These are phyloP conservation scores for Drosophila kokeensis DNA, from an alignment of 2,888 invertebrate species.

Conservation along the genomic window DNA sequence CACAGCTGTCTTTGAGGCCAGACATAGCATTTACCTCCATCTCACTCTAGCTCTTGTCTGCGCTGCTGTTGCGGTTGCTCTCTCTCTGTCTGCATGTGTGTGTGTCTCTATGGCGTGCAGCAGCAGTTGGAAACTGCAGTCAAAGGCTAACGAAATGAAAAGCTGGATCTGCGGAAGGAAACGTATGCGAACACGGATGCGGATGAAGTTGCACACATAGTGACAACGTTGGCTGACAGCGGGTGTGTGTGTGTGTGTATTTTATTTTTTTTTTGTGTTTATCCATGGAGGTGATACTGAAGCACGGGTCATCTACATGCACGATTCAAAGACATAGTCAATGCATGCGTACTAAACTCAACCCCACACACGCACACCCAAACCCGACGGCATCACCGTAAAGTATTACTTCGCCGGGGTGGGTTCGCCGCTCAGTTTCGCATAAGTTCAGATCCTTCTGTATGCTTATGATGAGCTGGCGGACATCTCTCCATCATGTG, in stretches of 20 bases:
- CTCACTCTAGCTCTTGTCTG: conserved; percentile 10
- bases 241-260: background rate
- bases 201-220: conserved; percentile 51
- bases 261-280: too few relatives aligned
- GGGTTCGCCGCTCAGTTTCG: too few relatives aligned
- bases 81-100: background rate
- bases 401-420: too few relatives aligned
- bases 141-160: conserved; percentile 55
- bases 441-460: too few relatives aligned
- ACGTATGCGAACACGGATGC: conserved; percentile 25
- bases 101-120: conserved; percentile 35
- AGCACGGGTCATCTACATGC: too few relatives aligned
- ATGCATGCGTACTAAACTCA: too few relatives aligned
- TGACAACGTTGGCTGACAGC: conserved; percentile 12
- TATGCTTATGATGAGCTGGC: too few relatives aligned
- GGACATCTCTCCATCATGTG: too few relatives aligned
- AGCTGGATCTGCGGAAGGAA: conserved; percentile 29
- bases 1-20: conserved; percentile 38
- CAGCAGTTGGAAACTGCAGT: conserved; percentile 31
- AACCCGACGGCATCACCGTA: too few relatives aligned
- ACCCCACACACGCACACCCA: too few relatives aligned
- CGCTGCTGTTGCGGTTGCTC: conserved; percentile 32
- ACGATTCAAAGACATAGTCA: too few relatives aligned
- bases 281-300: too few relatives aligned
- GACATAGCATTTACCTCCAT: background rate